phyloP scores from a whole-genome alignment of 1,140 invertebrate species.

The Aphelinus atriplicis region DNA sequence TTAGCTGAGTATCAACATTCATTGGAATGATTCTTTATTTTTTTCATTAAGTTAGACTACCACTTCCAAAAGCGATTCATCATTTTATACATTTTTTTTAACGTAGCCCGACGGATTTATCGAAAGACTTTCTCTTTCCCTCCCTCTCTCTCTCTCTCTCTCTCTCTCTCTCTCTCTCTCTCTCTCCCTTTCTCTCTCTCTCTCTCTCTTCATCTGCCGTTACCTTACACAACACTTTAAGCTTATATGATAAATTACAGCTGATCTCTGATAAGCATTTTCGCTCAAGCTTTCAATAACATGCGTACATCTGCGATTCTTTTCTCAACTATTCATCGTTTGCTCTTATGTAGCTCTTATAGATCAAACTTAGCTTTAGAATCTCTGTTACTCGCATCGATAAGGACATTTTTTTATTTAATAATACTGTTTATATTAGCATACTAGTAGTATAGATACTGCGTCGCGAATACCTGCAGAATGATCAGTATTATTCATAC shows the following conservation, averaged over 20 bases:
- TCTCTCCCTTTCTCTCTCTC: slow-evolving; percentile 11
- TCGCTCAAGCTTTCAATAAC: too few relatives aligned
- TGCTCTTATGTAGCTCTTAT: not conserved
- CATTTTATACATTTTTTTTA: too few relatives aligned
- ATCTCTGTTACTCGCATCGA: slow-evolving; percentile 16
- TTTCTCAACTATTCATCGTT: not conserved
- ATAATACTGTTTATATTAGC: not conserved
- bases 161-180: not conserved
- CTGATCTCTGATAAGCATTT: too few relatives aligned
- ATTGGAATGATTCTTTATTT: too few relatives aligned
- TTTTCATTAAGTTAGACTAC: too few relatives aligned
- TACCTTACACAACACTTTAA: too few relatives aligned
- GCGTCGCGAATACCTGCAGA: not conserved
- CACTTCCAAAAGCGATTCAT: too few relatives aligned
- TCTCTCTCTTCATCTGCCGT: not conserved
- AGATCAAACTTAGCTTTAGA: not conserved
- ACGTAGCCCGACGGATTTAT: too few relatives aligned
- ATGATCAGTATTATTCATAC: not conserved
- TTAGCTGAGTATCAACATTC: too few relatives aligned
- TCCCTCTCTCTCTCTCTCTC: slow-evolving; percentile 28
- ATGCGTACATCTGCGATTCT: too few relatives aligned
- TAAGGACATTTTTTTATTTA: slow-evolving; percentile 2
- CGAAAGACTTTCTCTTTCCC: not conserved
- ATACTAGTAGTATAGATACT: not conserved
- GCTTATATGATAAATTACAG: too few relatives aligned